Conservation (phyloP, 2,888 invertebrate species). For the Pheosia gnoma region DNA sequence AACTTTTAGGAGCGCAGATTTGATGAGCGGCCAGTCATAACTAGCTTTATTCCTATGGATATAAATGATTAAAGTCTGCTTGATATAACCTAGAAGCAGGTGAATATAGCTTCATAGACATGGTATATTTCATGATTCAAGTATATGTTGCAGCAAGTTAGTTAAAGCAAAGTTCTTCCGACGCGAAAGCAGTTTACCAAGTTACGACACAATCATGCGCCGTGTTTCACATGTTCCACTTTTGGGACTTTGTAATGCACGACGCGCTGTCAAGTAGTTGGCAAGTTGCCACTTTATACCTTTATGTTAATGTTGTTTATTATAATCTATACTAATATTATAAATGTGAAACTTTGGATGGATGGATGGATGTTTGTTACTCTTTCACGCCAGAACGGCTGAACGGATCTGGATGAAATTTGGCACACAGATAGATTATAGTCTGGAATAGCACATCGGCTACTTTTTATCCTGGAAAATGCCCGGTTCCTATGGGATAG, state of each 20-base stretch:
- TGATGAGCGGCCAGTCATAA: no score
- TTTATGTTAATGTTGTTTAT: neutral
- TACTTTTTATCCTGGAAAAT: no score
- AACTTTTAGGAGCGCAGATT: no score
- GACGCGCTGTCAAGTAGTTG: conserved; percentile 34
- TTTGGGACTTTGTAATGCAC: conserved; percentile 48
- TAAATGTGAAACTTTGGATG: neutral
- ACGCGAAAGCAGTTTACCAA: conserved; percentile 50
- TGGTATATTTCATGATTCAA: conserved; percentile 19
- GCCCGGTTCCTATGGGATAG: no score
- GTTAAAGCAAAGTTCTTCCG: conserved; percentile 56
- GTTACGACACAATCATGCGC: conserved; percentile 52
- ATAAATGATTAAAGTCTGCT: no score
- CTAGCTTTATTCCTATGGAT: no score
- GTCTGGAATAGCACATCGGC: no score
- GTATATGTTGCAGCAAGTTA: conserved; percentile 35
- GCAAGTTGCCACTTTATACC: conserved; percentile 19
- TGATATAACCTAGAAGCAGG: no score
- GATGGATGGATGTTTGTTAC: no score
- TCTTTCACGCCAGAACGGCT: no score
- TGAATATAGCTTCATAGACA: neutral
- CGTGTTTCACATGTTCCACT: conserved; percentile 44
- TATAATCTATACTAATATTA: neutral
- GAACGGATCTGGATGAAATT: no score
- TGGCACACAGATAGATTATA: no score